These are phyloP conservation scores for Mechanitis messenoides DNA, from an alignment of 2,888 invertebrate genomes.

Conservation along the genomic window DNA sequence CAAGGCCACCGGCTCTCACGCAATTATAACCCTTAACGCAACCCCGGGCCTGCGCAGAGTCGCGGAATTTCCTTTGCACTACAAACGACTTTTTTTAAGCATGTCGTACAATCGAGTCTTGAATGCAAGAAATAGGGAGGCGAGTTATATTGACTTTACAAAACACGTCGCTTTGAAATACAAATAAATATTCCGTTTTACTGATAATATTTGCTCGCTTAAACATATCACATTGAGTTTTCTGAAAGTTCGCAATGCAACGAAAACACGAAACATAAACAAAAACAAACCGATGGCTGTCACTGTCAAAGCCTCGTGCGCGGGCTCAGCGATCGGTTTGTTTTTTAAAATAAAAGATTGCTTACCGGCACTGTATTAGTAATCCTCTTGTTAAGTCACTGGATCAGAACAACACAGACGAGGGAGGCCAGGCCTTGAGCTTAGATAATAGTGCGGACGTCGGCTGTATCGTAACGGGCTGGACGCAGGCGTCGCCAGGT, in stretches of 20 bases:
- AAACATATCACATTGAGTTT: not conserved
- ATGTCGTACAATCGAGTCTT: constrained; percentile 46
- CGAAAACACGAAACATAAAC: constrained; percentile 34
- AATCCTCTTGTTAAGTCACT: constrained; percentile 1
- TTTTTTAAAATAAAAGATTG: constrained; percentile 8
- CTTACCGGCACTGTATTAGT: constrained; percentile 22
- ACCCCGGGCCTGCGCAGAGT: constrained; percentile 1
- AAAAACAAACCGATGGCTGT: constrained; percentile 54
- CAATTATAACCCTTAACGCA: constrained; percentile 39
- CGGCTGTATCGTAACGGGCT: constrained; percentile 33
- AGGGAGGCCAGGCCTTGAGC: constrained; percentile 17
- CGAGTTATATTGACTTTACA: constrained; percentile 18
- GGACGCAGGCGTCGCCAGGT: constrained; percentile 45
- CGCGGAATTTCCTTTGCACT: constrained; percentile 29
- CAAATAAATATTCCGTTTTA: not conserved
- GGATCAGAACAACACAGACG: constrained; percentile 6
- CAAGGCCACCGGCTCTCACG: constrained; percentile 51
- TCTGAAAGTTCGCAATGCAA: constrained; percentile 19
- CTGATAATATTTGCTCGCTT: not conserved
- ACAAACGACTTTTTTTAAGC: constrained; percentile 38
- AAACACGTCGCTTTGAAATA: constrained; percentile 11
- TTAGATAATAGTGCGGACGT: constrained; percentile 27
- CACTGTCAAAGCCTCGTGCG: constrained; percentile 50
- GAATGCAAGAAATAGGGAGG: constrained; percentile 30
- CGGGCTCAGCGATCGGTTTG: constrained; percentile 16